phyloP scores from a whole-genome alignment of 2,113 vertebrate species.

The Diadophis punctatus region DNA sequence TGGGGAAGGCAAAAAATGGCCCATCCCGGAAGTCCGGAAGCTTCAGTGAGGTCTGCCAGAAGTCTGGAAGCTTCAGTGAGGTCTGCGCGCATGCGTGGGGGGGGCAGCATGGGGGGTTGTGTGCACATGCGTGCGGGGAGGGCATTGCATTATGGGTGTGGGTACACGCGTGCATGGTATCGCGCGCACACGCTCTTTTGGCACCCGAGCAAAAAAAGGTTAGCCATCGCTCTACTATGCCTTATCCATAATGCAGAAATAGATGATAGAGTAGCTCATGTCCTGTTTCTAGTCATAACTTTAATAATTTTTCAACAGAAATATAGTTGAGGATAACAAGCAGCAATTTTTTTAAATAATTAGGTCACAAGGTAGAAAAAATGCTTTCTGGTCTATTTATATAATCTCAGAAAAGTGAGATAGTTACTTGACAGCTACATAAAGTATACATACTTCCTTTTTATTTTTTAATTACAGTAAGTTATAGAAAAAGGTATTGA shows the following conservation, averaged over 20 bases:
- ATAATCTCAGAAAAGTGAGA: neutral
- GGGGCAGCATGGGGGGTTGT: too few species aligned
- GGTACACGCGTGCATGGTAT: too few species aligned
- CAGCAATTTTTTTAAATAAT: neutral
- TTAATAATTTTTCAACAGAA: slow-evolving; percentile 9
- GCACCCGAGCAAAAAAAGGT: too few species aligned
- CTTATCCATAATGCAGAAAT: neutral
- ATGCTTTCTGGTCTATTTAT: slow-evolving; percentile 26
- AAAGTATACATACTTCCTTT: neutral
- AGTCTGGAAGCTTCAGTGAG: too few species aligned
- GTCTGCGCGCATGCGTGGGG: too few species aligned
- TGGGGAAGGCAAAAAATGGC: too few species aligned
- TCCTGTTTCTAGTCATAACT: neutral
- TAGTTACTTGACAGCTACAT: neutral
- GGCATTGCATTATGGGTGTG: too few species aligned
- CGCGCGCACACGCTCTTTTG: too few species aligned
- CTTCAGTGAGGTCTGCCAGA: too few species aligned
- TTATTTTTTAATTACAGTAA: neutral
- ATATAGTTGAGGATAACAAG: neutral
- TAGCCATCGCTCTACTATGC: too few species aligned
- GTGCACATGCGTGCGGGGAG: too few species aligned
- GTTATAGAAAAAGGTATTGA: neutral
- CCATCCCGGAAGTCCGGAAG: too few species aligned
- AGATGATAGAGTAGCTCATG: neutral
- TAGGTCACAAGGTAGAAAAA: slow-evolving; percentile 30